These are phyloP conservation scores for Tethea ocularis DNA, from an alignment of 2,888 invertebrate genomes.

Conservation along the genomic window DNA sequence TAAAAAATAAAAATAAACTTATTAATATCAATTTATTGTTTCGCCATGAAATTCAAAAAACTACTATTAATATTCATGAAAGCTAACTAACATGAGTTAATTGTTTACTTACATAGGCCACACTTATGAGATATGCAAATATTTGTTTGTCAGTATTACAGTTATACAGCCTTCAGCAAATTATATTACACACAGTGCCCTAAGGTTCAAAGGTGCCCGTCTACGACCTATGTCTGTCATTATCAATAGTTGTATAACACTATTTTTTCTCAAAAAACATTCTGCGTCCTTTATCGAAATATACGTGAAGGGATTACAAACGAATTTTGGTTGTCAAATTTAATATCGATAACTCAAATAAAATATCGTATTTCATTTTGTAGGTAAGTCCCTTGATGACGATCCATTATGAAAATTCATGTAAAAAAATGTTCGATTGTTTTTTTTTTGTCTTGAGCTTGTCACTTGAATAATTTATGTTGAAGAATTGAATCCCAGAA, in stretches of 20 bases:
- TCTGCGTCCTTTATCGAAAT: slow-evolving; percentile 14
- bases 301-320: slow-evolving; percentile 1
- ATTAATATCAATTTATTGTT: too few relatives aligned
- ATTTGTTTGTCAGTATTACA: background rate
- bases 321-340: background rate
- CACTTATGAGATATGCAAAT: too few relatives aligned
- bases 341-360: background rate
- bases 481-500: too few relatives aligned
- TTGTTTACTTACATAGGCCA: too few relatives aligned
- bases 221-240: slow-evolving; percentile 55
- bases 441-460: background rate
- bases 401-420: background rate
- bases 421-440: background rate
- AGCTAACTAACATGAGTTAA: too few relatives aligned
- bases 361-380: background rate
- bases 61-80: too few relatives aligned
- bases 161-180: background rate
- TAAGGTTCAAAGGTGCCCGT: slow-evolving; percentile 46
- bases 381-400: background rate
- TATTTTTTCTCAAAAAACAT: slow-evolving; percentile 23
- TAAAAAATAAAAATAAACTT: too few relatives aligned
- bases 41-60: too few relatives aligned
- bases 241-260: slow-evolving; percentile 14
- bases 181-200: slow-evolving; percentile 14
- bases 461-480: too few relatives aligned